Percentiles rank a stretch among this genome's conserved stretches.
phyloP scores from a whole-genome alignment of 2,797 vertebrate genomes.

The Odontamblyopus rebecca region DNA sequence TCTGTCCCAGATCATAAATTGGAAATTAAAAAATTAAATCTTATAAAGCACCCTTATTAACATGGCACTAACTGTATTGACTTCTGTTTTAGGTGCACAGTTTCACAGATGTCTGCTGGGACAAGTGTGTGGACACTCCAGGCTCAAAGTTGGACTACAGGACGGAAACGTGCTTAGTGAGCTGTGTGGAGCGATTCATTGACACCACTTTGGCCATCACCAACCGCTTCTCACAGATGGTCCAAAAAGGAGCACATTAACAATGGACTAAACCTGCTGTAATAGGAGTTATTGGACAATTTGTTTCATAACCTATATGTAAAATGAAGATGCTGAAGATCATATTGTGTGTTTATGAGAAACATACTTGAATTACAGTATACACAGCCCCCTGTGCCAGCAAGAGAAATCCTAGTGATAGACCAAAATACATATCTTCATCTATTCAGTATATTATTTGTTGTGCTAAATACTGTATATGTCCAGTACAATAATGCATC shows the following conservation, averaged over 20 bases:
- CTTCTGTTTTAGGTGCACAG: conserved; percentile 81
- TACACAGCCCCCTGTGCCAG: neutral
- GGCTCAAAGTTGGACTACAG: conserved; percentile 85
- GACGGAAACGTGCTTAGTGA: conserved; percentile 86
- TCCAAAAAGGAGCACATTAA: conserved; percentile 87
- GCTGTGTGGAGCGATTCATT: conserved; percentile 89
- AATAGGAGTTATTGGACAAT: conserved; percentile 1
- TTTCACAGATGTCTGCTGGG: conserved; percentile 92
- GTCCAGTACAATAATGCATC: neutral
- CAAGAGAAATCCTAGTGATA: neutral
- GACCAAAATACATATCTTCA: neutral
- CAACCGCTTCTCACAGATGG: conserved; percentile 89
- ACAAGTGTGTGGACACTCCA: conserved; percentile 88
- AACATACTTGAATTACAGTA: neutral
- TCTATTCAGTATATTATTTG: neutral
- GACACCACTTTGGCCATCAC: conserved; percentile 88
- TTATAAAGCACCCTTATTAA: neutral
- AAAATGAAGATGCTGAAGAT: conserved; percentile 7
- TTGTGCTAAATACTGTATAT: neutral
- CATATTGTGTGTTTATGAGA: neutral
- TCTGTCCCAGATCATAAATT: too few relatives aligned
- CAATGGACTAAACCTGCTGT: neutral
- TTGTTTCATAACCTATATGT: neutral
- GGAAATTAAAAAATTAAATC: neutral
- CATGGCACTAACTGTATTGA: neutral